Percentiles rank a stretch among this genome's conserved stretches.
These are phyloP conservation scores for Diplazon laetatorius DNA, from an alignment of 2,888 invertebrate genomes.

Conservation along the genomic window DNA sequence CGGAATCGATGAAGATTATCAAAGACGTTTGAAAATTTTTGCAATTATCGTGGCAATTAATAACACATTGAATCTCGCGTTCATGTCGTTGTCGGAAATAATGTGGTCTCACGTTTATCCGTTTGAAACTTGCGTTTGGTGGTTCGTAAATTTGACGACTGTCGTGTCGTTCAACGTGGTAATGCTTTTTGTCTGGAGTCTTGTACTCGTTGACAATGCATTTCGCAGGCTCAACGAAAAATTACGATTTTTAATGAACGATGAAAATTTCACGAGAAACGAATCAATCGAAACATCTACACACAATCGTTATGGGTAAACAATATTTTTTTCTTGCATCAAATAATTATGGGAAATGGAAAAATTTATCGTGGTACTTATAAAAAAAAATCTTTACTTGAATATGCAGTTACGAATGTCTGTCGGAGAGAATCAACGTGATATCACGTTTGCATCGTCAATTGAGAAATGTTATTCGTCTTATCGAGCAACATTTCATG, in stretches of 20 bases:
- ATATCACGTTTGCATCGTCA: background rate
- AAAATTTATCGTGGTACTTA: too few relatives aligned
- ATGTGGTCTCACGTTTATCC: background rate
- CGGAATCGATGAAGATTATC: background rate
- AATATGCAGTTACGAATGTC: background rate
- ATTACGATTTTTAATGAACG: conserved; percentile 9
- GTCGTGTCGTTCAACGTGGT: conserved; percentile 16
- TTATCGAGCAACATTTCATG: conserved; percentile 27
- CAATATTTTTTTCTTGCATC: too few relatives aligned
- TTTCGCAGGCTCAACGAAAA: conserved; percentile 20
- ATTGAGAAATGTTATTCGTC: background rate
- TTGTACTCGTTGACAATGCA: background rate
- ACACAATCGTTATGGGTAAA: too few relatives aligned
- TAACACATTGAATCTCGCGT: background rate
- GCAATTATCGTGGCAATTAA: background rate
- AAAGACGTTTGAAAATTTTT: background rate
- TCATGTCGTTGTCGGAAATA: background rate
- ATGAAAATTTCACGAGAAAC: background rate
- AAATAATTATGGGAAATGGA: too few relatives aligned
- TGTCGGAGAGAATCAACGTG: background rate
- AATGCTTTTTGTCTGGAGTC: conserved; percentile 15
- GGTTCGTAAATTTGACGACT: background rate
- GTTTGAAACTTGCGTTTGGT: background rate
- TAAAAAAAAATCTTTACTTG: background rate
- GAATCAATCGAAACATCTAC: too few relatives aligned